phyloP scores from a whole-genome alignment of 1,140 invertebrate genomes.

The Magallana gigas region DNA sequence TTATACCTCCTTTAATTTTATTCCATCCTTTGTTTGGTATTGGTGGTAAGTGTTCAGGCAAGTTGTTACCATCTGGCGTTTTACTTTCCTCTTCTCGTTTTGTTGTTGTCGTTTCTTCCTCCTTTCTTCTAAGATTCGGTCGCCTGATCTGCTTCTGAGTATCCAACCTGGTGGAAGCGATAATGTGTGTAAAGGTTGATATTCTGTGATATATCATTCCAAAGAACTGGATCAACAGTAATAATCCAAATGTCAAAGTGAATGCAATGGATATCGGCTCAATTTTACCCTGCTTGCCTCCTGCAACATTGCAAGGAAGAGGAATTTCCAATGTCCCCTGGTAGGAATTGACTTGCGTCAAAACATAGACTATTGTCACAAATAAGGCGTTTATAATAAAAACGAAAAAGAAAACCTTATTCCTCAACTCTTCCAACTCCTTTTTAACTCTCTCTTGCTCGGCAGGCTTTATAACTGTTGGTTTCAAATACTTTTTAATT shows the following conservation, averaged over 20 bases:
- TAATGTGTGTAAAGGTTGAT: slow-evolving; percentile 71
- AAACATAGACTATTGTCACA: slow-evolving; percentile 60
- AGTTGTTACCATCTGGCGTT: neutral
- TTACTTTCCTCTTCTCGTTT: neutral
- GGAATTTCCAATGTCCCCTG: slow-evolving; percentile 38
- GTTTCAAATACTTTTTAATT: slow-evolving; percentile 63
- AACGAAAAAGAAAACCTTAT: slow-evolving; percentile 83
- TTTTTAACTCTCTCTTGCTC: slow-evolving; percentile 79
- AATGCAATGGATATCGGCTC: slow-evolving; percentile 77
- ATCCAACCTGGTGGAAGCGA: slow-evolving; percentile 51
- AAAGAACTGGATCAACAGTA: slow-evolving; percentile 78
- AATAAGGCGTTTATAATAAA: slow-evolving; percentile 61
- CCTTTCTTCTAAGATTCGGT: neutral
- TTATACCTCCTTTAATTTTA: neutral
- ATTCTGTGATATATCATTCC: slow-evolving; percentile 79
- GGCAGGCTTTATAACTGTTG: slow-evolving; percentile 47
- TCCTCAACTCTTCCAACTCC: slow-evolving; percentile 93
- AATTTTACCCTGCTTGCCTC: slow-evolving; percentile 34
- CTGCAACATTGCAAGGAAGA: slow-evolving; percentile 45
- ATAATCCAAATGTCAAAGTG: slow-evolving; percentile 77
- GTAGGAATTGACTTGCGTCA: slow-evolving; percentile 58
- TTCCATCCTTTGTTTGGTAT: neutral
- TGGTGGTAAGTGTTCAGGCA: neutral
- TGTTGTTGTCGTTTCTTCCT: neutral
- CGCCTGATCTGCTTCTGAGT: neutral